Percentiles rank a stretch among this genome's conserved stretches.
These are phyloP conservation scores for Creontiades dilutus DNA, from an alignment of 2,888 invertebrate genomes.

Conservation along the genomic window DNA sequence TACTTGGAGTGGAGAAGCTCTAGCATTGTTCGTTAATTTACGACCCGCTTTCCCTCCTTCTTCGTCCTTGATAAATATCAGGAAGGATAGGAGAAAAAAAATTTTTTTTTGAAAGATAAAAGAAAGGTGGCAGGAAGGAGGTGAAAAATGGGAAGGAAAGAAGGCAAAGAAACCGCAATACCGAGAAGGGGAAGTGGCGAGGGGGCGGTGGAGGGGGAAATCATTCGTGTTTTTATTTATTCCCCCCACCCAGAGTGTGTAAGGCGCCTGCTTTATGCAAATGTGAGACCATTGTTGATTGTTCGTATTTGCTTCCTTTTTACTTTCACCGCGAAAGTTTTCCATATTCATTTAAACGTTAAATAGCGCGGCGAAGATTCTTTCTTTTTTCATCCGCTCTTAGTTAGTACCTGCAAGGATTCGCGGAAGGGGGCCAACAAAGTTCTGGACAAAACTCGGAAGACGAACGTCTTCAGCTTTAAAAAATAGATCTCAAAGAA, in stretches of 20 bases:
- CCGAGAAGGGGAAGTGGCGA: neutral
- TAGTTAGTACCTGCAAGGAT: neutral
- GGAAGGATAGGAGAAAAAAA: constrained; percentile 37
- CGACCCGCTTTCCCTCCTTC: constrained; percentile 15
- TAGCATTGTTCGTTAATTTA: constrained; percentile 43
- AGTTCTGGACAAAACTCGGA: neutral
- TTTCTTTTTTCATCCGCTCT: neutral
- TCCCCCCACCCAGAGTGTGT: neutral
- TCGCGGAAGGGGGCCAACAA: neutral
- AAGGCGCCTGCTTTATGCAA: constrained; percentile 56
- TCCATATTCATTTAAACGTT: constrained; percentile 54
- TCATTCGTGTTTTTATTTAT: constrained; percentile 61
- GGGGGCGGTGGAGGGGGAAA: neutral
- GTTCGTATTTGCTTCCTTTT: constrained; percentile 40
- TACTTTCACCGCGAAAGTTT: neutral
- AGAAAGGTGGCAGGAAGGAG: constrained; percentile 56
- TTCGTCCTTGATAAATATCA: constrained; percentile 53
- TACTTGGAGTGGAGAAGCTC: constrained; percentile 7
- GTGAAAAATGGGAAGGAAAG: neutral
- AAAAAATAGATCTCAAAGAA: too few species aligned
- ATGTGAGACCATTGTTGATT: constrained; percentile 50
- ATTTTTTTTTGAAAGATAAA: constrained; percentile 63
- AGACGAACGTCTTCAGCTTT: too few species aligned
- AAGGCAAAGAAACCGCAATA: constrained; percentile 16
- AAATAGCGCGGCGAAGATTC: neutral